Evolutionary conservation across 2,888 invertebrate genomes (phyloP).

Genomic region (Rhimphoctona megacephalus): DNA sequence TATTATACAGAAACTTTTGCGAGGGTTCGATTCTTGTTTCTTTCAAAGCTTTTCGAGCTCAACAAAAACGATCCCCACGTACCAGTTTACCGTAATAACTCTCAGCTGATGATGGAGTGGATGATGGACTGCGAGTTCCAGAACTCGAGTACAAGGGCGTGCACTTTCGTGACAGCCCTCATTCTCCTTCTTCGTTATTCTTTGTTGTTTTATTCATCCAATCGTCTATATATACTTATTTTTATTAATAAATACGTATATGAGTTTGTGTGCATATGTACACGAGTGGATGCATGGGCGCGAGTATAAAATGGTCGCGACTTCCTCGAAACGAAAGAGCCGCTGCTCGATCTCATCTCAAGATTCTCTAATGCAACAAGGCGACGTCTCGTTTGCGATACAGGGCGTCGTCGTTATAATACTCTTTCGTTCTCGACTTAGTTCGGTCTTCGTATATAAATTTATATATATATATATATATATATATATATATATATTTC

Average conservation of each 20-base stretch:
- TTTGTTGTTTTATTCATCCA: not conserved
- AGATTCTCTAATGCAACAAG: constrained; percentile 5
- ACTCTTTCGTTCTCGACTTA: constrained; percentile 1
- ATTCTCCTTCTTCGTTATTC: constrained; percentile 28
- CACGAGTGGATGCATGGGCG: not conserved
- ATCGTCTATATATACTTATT: not conserved
- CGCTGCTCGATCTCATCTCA: constrained; percentile 6
- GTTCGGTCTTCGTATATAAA: not conserved
- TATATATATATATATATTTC: not conserved
- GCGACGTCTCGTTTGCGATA: constrained; percentile 14
- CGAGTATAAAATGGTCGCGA: not conserved
- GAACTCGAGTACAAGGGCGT: constrained; percentile 47
- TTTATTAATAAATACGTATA: not conserved
- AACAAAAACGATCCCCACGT: not conserved
- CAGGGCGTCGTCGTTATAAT: constrained; percentile 38
- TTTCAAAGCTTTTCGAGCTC: not conserved
- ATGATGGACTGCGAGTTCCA: not conserved
- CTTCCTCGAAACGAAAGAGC: constrained; percentile 50
- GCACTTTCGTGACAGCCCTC: constrained; percentile 37
- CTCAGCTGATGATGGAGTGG: constrained; percentile 34
- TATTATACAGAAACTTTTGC: not conserved
- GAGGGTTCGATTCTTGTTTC: not conserved
- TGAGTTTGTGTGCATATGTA: not conserved
- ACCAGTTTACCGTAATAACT: constrained; percentile 16
- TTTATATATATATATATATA: not conserved